Evolutionary conservation across 1,140 invertebrate genomes (phyloP).

Genomic region (Varroa destructor): DNA sequence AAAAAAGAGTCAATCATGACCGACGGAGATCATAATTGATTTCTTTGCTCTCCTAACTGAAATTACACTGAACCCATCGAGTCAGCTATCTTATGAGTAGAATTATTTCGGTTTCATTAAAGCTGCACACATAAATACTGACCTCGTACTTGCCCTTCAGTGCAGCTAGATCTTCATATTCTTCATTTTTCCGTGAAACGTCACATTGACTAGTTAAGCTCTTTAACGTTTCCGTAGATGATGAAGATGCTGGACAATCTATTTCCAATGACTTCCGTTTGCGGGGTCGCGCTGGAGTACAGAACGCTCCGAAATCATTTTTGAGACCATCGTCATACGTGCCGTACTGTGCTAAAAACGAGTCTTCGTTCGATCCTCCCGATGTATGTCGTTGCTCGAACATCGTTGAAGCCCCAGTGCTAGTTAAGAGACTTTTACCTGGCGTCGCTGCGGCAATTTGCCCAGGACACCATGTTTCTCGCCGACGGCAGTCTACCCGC

Average conservation of each 20-base stretch:
- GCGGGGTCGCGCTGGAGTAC: neutral
- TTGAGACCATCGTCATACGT: neutral
- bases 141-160: neutral
- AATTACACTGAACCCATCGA: no score
- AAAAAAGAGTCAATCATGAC: no score
- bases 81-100: no score
- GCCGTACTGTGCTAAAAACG: constrained; percentile 14
- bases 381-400: neutral
- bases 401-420: neutral
- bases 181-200: neutral
- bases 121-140: neutral
- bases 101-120: no score
- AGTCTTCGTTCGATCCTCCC: neutral
- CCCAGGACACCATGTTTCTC: constrained; percentile 22
- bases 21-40: no score
- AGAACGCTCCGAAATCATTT: neutral
- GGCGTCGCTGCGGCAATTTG: constrained; percentile 6
- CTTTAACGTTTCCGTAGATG: neutral
- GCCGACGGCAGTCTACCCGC: neutral
- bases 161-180: neutral
- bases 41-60: no score
- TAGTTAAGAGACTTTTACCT: neutral
- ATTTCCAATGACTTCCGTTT: constrained; percentile 8
- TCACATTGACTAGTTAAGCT: neutral
- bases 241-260: neutral